Percentiles rank a stretch among this genome's conserved stretches.
Conservation (phyloP, 2,797 vertebrate species). For the Melanotaenia nigrans region DNA sequence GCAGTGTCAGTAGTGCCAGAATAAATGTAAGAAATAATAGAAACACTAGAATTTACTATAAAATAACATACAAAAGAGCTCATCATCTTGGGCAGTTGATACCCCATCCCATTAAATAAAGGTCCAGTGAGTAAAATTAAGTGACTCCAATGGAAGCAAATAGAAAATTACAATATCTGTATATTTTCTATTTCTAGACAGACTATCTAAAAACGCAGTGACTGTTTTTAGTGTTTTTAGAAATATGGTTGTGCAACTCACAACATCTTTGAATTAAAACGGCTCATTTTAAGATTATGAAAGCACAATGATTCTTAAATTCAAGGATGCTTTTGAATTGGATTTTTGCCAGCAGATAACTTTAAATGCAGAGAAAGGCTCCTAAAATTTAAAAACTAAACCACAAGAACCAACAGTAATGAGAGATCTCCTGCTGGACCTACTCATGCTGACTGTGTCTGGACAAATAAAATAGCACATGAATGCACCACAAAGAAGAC, state of each 20-base stretch:
- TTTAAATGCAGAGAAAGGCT: neutral
- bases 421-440: too few relatives aligned
- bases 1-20: neutral
- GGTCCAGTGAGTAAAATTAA: too few relatives aligned
- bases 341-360: neutral
- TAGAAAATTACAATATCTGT: too few relatives aligned
- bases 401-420: too few relatives aligned
- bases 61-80: neutral
- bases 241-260: neutral
- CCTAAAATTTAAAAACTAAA: too few relatives aligned
- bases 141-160: too few relatives aligned
- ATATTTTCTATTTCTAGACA: too few relatives aligned
- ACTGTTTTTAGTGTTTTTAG: neutral
- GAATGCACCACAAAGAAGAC: too few relatives aligned
- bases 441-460: too few relatives aligned
- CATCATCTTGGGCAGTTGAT: too few relatives aligned
- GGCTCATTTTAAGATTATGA: neutral
- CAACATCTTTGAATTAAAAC: neutral
- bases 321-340: neutral
- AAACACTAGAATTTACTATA: neutral
- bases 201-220: neutral
- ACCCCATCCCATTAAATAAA: too few relatives aligned
- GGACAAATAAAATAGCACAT: too few relatives aligned
- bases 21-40: neutral
- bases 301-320: neutral